These are phyloP conservation scores for Australoheros scitulus DNA, from an alignment of 2,113 vertebrate species.

Conservation along the genomic window DNA sequence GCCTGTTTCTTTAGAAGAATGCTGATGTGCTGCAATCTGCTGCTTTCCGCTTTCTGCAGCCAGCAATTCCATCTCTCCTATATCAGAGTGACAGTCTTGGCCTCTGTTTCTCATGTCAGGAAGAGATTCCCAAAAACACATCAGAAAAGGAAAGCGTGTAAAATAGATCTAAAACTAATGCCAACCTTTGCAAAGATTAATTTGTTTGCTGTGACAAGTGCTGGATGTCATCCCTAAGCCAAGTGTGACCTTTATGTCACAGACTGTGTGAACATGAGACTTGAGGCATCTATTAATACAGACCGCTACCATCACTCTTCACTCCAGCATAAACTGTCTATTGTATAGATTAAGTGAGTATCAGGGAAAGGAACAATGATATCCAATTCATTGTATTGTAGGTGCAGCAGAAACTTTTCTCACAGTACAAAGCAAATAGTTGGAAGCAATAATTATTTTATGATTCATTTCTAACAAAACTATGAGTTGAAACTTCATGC, in stretches of 20 bases:
- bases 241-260: slow-evolving; percentile 92
- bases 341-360: slow-evolving; percentile 67
- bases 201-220: slow-evolving; percentile 92
- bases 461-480: slow-evolving; percentile 18
- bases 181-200: slow-evolving; percentile 97
- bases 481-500: not conserved
- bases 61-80: slow-evolving; percentile 82
- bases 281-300: slow-evolving; percentile 86
- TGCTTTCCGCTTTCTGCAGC: slow-evolving; percentile 80
- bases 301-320: slow-evolving; percentile 84
- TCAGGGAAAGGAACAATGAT: slow-evolving; percentile 79
- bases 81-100: slow-evolving; percentile 87
- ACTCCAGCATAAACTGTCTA: slow-evolving; percentile 80
- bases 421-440: slow-evolving; percentile 45
- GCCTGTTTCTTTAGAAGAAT: slow-evolving; percentile 86
- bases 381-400: slow-evolving; percentile 57
- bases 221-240: slow-evolving; percentile 87
- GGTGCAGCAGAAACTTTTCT: slow-evolving; percentile 38
- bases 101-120: slow-evolving; percentile 77
- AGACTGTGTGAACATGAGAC: slow-evolving; percentile 84
- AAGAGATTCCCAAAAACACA: slow-evolving; percentile 77
- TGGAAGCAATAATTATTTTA: slow-evolving; percentile 52
- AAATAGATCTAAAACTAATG: slow-evolving; percentile 90
- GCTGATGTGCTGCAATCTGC: slow-evolving; percentile 88
- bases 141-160: slow-evolving; percentile 53